These are phyloP conservation scores for Trypoxylus dichotomus DNA, from an alignment of 1,140 invertebrate genomes.

Conservation along the genomic window DNA sequence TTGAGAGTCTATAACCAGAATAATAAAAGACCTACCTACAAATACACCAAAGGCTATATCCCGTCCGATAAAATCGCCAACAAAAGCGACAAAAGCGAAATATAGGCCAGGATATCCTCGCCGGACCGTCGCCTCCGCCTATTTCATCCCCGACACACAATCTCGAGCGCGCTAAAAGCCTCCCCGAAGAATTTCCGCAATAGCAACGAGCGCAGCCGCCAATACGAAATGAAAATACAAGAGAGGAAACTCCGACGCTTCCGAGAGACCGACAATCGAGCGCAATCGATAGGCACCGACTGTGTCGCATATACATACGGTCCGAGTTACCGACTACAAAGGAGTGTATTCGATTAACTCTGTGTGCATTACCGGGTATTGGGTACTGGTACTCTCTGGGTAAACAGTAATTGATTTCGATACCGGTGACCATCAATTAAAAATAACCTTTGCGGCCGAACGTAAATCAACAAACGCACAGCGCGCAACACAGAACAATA, in stretches of 20 bases:
- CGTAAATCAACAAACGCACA: not conserved
- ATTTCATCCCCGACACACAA: not conserved
- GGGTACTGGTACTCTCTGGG: not conserved
- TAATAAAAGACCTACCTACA: not conserved
- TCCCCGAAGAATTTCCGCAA: not conserved
- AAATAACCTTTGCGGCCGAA: constrained; percentile 19
- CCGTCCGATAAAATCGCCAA: too few species aligned
- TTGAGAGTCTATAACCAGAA: not conserved
- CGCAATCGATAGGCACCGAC: constrained; percentile 6
- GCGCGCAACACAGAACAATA: not conserved
- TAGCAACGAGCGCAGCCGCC: not conserved
- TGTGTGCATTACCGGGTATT: too few species aligned
- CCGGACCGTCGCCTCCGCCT: not conserved
- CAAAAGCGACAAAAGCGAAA: not conserved
- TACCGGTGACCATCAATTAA: constrained; percentile 19
- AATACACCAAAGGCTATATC: not conserved
- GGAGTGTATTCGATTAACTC: not conserved
- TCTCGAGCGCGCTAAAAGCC: not conserved
- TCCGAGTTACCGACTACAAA: not conserved
- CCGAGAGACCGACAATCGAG: not conserved
- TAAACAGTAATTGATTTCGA: constrained; percentile 24
- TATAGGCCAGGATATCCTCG: constrained; percentile 2
- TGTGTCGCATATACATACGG: not conserved
- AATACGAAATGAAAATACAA: too few species aligned
- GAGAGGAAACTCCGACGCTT: not conserved